Percentiles rank a stretch among this genome's conserved stretches.
Conservation (phyloP, 2,797 vertebrate species). For the Oreochromis grahami region DNA sequence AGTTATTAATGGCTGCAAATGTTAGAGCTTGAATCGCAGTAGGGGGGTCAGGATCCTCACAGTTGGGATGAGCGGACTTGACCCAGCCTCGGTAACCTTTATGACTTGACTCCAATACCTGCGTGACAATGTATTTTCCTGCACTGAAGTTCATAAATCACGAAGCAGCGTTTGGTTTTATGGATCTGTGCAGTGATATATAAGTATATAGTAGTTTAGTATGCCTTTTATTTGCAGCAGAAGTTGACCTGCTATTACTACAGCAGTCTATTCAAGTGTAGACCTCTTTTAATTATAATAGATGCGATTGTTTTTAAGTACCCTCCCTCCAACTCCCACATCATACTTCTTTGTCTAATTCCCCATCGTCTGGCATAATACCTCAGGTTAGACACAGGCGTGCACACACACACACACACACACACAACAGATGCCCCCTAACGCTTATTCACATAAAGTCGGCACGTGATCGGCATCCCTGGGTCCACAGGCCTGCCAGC, state of each 20-base stretch:
- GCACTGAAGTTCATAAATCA: constrained; percentile 48
- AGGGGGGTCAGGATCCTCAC: constrained; percentile 38
- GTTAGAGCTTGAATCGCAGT: background rate
- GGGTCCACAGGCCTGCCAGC: constrained; percentile 65
- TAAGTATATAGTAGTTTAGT: background rate
- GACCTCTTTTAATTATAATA: constrained; percentile 57
- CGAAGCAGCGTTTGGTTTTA: constrained; percentile 21
- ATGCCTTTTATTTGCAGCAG: constrained; percentile 25
- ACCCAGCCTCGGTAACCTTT: constrained; percentile 40
- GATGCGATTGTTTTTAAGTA: constrained; percentile 46
- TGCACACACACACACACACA: background rate
- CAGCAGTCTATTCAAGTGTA: constrained; percentile 32
- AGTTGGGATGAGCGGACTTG: constrained; percentile 23
- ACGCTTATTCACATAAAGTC: constrained; percentile 58
- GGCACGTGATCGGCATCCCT: constrained; percentile 58
- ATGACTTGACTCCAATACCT: constrained; percentile 22
- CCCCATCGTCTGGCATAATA: constrained; percentile 53
- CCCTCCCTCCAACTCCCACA: background rate
- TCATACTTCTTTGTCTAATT: constrained; percentile 46
- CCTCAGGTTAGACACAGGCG: constrained; percentile 53
- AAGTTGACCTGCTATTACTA: constrained; percentile 49
- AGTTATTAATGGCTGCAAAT: background rate
- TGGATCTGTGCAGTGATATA: constrained; percentile 3
- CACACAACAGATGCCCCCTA: constrained; percentile 68
- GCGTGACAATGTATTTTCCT: background rate